Evolutionary conservation across 2,113 vertebrate species (phyloP).

Genomic region (Pseudois nayaur): DNA sequence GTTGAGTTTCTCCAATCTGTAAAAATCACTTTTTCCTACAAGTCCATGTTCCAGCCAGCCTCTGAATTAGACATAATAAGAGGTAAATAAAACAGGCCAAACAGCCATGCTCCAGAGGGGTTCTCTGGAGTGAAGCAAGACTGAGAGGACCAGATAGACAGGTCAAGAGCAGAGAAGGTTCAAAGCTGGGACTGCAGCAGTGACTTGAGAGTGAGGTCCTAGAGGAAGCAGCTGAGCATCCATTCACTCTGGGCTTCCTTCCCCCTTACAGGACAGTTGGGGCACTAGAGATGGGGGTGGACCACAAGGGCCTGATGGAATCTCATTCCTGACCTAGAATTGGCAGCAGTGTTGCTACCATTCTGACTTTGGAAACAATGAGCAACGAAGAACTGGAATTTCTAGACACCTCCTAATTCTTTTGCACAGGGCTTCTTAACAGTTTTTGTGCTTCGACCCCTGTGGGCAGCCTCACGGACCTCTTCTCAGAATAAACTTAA

Average conservation of each 20-base stretch:
- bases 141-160: neutral
- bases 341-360: neutral
- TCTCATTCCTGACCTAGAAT: neutral
- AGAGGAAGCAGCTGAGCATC: neutral
- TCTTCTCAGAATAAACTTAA: slow-evolving; percentile 18
- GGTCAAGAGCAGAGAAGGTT: neutral
- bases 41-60: neutral
- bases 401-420: neutral
- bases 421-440: neutral
- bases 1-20: neutral
- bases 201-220: neutral
- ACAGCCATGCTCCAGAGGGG: neutral
- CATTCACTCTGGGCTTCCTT: neutral
- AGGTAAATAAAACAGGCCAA: slow-evolving; percentile 12
- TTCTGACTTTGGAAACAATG: neutral
- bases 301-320: neutral
- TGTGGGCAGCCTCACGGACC: neutral
- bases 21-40: slow-evolving; percentile 35
- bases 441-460: neutral
- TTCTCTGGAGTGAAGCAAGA: neutral
- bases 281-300: neutral
- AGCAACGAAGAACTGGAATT: neutral
- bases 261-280: neutral
- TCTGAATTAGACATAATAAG: neutral
- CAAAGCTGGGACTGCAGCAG: neutral